Conservation (phyloP, 2,113 vertebrate species). For the Dendropsophus ebraccatus region DNA sequence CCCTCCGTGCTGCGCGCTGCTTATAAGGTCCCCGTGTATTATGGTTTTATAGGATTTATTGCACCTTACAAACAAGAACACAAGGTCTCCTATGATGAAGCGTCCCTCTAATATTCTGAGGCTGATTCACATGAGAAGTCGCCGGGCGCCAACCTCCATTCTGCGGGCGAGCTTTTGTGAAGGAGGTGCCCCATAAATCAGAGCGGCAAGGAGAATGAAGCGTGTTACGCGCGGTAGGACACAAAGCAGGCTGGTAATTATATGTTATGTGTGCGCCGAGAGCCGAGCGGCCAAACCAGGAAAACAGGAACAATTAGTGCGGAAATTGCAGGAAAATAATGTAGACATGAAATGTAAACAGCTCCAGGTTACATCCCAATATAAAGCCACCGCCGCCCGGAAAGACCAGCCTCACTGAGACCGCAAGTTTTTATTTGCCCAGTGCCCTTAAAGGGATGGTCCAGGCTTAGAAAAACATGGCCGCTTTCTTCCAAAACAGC, state of each 20-base stretch:
- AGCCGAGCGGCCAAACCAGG: not conserved
- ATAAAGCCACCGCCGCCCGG: not conserved
- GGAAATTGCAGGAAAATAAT: slow-evolving; percentile 30
- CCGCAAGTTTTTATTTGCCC: too few species aligned
- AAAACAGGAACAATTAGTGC: slow-evolving; percentile 23
- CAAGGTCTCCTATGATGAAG: not conserved
- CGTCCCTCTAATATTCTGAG: not conserved
- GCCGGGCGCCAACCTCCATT: not conserved
- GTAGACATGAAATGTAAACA: slow-evolving; percentile 5
- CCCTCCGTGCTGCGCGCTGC: not conserved
- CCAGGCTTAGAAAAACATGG: too few species aligned
- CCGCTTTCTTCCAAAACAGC: too few species aligned
- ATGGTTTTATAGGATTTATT: not conserved
- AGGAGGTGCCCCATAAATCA: not conserved
- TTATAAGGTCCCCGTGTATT: not conserved
- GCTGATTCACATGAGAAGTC: not conserved
- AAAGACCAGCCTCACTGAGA: too few species aligned
- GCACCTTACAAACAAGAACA: not conserved
- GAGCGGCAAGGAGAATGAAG: too few species aligned
- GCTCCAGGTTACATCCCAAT: not conserved
- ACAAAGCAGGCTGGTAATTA: slow-evolving; percentile 26
- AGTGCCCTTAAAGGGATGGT: too few species aligned
- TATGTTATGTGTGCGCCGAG: slow-evolving; percentile 23
- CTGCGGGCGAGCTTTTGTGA: not conserved
- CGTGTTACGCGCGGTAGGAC: not conserved